phyloP scores from a whole-genome alignment of 2,113 vertebrate species.

The Saguinus imperator region DNA sequence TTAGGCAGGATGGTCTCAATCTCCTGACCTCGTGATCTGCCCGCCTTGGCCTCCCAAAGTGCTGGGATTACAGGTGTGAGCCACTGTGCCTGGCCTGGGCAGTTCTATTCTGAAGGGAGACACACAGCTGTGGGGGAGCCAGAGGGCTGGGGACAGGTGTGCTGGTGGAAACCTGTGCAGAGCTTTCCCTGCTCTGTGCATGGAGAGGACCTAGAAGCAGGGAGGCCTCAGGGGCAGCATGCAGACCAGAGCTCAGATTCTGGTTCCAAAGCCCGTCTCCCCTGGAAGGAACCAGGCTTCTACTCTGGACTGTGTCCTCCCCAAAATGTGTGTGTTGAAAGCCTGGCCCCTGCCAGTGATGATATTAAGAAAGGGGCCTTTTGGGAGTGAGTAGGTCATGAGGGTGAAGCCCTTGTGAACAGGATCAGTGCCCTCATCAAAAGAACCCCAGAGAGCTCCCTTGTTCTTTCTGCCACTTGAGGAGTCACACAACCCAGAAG shows the following conservation, averaged over 20 bases:
- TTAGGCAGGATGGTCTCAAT: no score
- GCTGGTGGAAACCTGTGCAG: rapidly evolving
- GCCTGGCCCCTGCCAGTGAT: neutral
- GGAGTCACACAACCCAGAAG: neutral
- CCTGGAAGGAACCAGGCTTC: neutral
- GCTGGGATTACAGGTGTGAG: no score
- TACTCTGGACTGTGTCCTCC: neutral
- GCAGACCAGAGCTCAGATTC: neutral
- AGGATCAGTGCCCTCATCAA: neutral
- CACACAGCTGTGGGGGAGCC: neutral
- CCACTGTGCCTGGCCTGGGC: no score
- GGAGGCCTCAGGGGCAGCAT: neutral
- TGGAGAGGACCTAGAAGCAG: neutral
- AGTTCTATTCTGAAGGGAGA: neutral
- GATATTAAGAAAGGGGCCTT: neutral
- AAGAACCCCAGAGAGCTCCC: neutral
- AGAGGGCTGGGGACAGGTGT: rapidly evolving
- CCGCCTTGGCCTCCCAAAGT: no score
- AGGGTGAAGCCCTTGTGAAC: neutral
- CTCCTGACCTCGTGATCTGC: no score
- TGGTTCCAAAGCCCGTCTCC: neutral
- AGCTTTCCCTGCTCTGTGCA: neutral
- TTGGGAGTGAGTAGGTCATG: neutral
- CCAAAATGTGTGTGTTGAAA: neutral
- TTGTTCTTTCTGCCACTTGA: neutral